Base-by-base conservation (phyloP, 2,797 vertebrate species). In the Champsocephalus esox region DNA sequence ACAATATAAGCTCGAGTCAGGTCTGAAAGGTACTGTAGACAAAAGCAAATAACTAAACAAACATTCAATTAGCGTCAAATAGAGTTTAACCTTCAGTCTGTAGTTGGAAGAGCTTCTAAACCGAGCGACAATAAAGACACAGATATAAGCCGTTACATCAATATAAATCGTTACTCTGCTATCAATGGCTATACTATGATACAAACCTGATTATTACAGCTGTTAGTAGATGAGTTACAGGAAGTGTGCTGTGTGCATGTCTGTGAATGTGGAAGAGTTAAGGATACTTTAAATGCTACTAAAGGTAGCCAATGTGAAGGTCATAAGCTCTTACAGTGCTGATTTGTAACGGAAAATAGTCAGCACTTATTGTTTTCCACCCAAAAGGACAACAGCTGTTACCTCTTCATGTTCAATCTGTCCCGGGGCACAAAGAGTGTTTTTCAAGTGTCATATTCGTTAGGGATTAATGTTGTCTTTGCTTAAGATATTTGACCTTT, bases 171-270 rank as follows among this genome's bases (percentile, higher is more conserved):
- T 77, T 24, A 63, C n/a, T n/a, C 12, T 62, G 4, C 17, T 64
- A 8, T 4, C 60, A 56, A 28, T 58, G 12, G 45, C 62, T 65
- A 12, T 77, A 43, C 50, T 24, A 63, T 12, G 48, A 28, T 2
- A 64, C 14, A 4, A 19, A 60, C 48, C 3, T 72, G n/a, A 58
- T 61, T 5, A 44, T 62, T 7, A 9, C 38, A 49, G 7, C 44
- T 60, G 45, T 54, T 21, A 49, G 46, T 70, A 56, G 57, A 13
- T 24, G 24, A 44, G 12, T 71, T 19, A 52, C 45, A n/a, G 32
- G 8, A 55, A 16, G 70, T 62, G 7, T 80, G 49, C 75, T 19
- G 19, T 19, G 19, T 19, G 19, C 19, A 72, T 79, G 75, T 69
- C 54, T 75, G 50, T 69, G 32, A 81, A 73, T 61, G 28, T 71